phyloP scores from a whole-genome alignment of 2,888 invertebrate species.

The Dicranocentrus wangi region DNA sequence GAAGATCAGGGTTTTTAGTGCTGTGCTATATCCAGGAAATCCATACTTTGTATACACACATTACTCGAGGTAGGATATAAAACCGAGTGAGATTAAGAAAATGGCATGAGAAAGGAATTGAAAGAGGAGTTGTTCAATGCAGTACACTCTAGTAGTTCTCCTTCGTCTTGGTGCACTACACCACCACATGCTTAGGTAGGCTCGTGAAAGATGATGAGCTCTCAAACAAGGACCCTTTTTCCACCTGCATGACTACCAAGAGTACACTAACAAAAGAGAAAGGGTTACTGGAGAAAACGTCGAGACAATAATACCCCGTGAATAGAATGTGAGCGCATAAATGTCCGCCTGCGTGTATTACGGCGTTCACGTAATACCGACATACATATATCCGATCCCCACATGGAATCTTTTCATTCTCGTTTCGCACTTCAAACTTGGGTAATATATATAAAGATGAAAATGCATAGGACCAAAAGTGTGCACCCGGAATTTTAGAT shows the following conservation, averaged over 20 bases:
- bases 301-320: constrained; percentile 35
- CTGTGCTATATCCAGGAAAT: no score
- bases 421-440: no score
- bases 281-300: constrained; percentile 31
- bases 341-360: constrained; percentile 1
- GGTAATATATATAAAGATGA: no score
- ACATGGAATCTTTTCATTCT: no score
- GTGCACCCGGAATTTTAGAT: no score
- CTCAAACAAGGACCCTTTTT: constrained; percentile 41
- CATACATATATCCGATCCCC: no score
- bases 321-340: constrained; percentile 15
- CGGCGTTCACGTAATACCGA: no score
- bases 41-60: no score
- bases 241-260: constrained; percentile 41
- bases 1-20: no score
- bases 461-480: no score
- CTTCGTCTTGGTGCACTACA: no score
- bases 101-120: constrained; percentile 45
- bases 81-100: constrained; percentile 50
- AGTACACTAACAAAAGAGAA: constrained; percentile 27
- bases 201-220: constrained; percentile 43
- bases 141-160: neutral
- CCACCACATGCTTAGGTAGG: neutral
- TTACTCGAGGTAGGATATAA: no score
- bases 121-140: constrained; percentile 20